These are phyloP conservation scores for Atlantisia rogersi DNA, from an alignment of 2,113 vertebrate genomes.

Conservation along the genomic window DNA sequence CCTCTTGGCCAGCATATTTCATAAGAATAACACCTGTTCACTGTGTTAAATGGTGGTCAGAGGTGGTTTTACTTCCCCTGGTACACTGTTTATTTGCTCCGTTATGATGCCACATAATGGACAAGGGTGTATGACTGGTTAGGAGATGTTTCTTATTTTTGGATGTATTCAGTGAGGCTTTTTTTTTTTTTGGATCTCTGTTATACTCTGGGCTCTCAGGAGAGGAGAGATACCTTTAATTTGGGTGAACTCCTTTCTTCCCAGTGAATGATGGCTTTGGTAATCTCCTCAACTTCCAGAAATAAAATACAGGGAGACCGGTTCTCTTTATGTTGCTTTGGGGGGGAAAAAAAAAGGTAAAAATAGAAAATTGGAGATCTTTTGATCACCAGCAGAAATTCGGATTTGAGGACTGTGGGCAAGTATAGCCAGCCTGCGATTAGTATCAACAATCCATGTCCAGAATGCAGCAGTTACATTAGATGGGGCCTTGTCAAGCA, in stretches of 20 bases:
- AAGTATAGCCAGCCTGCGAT: background rate
- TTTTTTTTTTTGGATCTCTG: constrained; percentile 19
- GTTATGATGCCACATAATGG: background rate
- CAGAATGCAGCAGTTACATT: background rate
- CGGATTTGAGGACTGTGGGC: background rate
- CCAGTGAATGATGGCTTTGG: background rate
- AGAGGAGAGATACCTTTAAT: background rate
- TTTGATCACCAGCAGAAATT: background rate
- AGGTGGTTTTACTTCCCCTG: background rate
- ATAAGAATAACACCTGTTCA: background rate
- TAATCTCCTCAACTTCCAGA: background rate
- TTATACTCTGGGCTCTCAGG: background rate
- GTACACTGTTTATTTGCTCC: background rate
- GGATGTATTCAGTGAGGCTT: background rate
- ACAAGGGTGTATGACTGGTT: background rate
- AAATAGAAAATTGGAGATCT: background rate
- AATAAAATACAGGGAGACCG: background rate
- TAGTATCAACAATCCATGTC: background rate
- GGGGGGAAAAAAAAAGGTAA: accelerated
- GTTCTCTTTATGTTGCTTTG: background rate
- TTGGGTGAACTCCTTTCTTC: background rate
- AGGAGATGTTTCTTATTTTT: background rate
- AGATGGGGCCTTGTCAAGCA: background rate
- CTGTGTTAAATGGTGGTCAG: background rate
- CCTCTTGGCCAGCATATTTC: background rate